These are phyloP conservation scores for Synanthedon tipuliformis DNA, from an alignment of 2,888 invertebrate species.

Conservation along the genomic window DNA sequence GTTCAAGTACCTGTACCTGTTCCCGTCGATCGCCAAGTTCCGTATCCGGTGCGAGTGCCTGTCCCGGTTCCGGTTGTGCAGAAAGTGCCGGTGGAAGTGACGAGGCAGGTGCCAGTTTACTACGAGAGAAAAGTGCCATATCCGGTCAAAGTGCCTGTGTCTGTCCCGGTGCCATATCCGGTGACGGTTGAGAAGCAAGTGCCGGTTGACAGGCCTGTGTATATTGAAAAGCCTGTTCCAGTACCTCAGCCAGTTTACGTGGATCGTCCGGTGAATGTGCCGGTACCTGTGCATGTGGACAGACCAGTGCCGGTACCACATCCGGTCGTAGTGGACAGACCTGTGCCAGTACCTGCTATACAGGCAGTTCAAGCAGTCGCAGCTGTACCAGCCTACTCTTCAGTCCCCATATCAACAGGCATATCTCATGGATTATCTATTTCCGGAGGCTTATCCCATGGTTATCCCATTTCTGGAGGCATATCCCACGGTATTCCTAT, in stretches of 20 bases:
- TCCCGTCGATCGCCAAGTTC: slow-evolving; percentile 50
- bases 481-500: background rate
- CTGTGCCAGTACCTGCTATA: slow-evolving; percentile 48
- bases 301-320: slow-evolving; percentile 49
- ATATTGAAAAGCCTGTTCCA: slow-evolving; percentile 62
- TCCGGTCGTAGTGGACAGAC: slow-evolving; percentile 27
- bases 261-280: slow-evolving; percentile 69
- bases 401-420: background rate
- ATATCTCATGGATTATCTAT: background rate
- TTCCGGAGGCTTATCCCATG: background rate
- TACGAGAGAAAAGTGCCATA: slow-evolving; percentile 62
- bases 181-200: slow-evolving; percentile 71
- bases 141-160: slow-evolving; percentile 63
- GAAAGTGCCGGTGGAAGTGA: slow-evolving; percentile 61
- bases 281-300: slow-evolving; percentile 71
- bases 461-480: background rate
- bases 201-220: slow-evolving; percentile 69
- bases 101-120: slow-evolving; percentile 58
- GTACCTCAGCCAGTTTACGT: slow-evolving; percentile 68
- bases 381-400: slow-evolving; percentile 7
- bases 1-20: slow-evolving; percentile 27
- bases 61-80: slow-evolving; percentile 67
- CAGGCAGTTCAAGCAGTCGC: slow-evolving; percentile 36
- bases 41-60: slow-evolving; percentile 63
- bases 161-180: slow-evolving; percentile 71